Percentiles rank a stretch among this genome's conserved stretches.
phyloP scores from a whole-genome alignment of 2,888 invertebrate genomes.

The Sphaeridia pumilis region DNA sequence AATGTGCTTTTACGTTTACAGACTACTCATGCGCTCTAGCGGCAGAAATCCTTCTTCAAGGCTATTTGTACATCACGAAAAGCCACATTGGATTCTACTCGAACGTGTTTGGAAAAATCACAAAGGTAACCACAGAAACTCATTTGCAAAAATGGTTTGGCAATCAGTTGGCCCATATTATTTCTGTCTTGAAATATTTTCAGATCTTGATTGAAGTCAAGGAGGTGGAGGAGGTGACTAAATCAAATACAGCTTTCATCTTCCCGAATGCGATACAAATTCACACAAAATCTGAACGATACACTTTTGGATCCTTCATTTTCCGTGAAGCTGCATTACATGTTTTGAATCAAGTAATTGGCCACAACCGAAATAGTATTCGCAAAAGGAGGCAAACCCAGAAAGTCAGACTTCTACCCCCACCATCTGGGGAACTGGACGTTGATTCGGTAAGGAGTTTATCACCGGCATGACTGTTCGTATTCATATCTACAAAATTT shows the following conservation, averaged over 20 bases:
- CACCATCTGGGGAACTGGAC: background rate
- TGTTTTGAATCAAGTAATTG: slow-evolving; percentile 48
- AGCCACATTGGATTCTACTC: slow-evolving; percentile 94
- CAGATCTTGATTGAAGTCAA: slow-evolving; percentile 77
- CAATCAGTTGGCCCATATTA: background rate
- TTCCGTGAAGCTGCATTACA: slow-evolving; percentile 78
- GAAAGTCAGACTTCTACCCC: background rate
- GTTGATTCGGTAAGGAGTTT: background rate
- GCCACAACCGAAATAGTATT: background rate
- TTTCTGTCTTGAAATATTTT: slow-evolving; percentile 30
- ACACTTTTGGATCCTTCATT: slow-evolving; percentile 75
- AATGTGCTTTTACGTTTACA: slow-evolving; percentile 41
- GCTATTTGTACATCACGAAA: slow-evolving; percentile 83
- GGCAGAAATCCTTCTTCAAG: slow-evolving; percentile 82
- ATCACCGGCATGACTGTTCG: background rate
- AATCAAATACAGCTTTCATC: slow-evolving; percentile 85
- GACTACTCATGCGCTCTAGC: slow-evolving; percentile 88
- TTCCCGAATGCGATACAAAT: slow-evolving; percentile 91
- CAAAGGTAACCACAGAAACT: slow-evolving; percentile 53
- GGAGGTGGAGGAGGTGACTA: slow-evolving; percentile 74
- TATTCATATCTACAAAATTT: no score
- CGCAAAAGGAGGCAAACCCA: background rate
- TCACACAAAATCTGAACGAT: slow-evolving; percentile 61
- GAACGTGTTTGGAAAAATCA: slow-evolving; percentile 87
- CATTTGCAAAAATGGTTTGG: background rate